Conservation (phyloP, 2,888 invertebrate species). For the Drosophila kuntzei region DNA sequence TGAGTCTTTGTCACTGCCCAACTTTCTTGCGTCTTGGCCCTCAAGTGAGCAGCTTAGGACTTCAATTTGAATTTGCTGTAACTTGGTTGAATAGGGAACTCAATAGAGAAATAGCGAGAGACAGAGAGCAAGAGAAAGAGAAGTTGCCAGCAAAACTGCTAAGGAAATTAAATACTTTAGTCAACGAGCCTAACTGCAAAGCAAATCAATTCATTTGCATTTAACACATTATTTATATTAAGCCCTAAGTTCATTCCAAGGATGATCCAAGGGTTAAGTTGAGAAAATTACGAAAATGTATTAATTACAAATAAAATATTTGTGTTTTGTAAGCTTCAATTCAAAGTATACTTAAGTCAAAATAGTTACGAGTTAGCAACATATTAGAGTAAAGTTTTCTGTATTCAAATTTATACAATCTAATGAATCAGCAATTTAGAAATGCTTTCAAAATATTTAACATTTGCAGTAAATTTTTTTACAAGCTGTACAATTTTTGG, state of each 20-base stretch:
- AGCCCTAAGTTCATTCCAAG: not conserved
- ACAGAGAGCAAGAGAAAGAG: not conserved
- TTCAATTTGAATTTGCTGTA: conserved; percentile 36
- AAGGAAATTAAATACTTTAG: conserved; percentile 35
- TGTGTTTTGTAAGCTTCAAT: not conserved
- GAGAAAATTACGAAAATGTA: not conserved
- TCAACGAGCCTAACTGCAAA: conserved; percentile 25
- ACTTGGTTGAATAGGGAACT: conserved; percentile 16
- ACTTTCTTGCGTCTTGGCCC: conserved; percentile 25
- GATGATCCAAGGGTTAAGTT: not conserved
- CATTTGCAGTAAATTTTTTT: too few relatives aligned
- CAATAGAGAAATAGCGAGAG: not conserved
- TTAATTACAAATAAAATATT: not conserved
- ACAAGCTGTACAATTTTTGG: too few relatives aligned
- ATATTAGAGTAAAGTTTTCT: too few relatives aligned
- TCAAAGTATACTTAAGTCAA: not conserved
- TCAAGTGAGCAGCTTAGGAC: conserved; percentile 35
- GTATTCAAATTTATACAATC: too few relatives aligned
- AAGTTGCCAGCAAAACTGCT: conserved; percentile 14
- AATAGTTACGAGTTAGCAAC: not conserved
- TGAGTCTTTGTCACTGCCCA: conserved; percentile 34
- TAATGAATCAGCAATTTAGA: too few relatives aligned
- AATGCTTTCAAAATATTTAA: too few relatives aligned
- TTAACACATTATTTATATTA: conserved; percentile 10
- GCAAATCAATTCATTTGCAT: conserved; percentile 26